phyloP scores from a whole-genome alignment of 2,113 vertebrate species.

The crab-eating macaque (Macaca fascicularis) region DNA sequence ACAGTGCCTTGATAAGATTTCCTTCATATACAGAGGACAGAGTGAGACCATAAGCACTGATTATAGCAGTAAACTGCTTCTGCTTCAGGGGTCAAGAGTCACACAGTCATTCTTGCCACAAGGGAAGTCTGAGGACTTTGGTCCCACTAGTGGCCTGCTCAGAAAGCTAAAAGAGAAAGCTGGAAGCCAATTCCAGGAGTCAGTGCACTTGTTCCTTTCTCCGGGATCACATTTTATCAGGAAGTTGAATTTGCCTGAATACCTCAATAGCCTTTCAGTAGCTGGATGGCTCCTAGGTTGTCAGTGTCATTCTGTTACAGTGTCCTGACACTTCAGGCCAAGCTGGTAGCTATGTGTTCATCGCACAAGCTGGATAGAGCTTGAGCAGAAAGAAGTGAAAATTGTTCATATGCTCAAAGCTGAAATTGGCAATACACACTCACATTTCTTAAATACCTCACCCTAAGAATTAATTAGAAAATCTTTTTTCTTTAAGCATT shows the following conservation, averaged over 20 bases:
- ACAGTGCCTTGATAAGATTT: not conserved
- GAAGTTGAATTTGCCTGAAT: conserved; percentile 31
- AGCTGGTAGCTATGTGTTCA: not conserved
- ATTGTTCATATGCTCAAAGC: conserved; percentile 4
- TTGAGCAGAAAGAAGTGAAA: not conserved
- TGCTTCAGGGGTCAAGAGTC: conserved; percentile 37
- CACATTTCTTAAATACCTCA: conserved; percentile 36
- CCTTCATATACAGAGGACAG: not conserved
- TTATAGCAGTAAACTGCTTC: not conserved
- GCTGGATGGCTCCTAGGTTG: conserved; percentile 37
- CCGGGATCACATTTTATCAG: not conserved
- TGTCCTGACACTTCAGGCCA: not conserved
- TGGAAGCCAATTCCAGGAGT: conserved; percentile 42
- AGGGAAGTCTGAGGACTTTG: conserved; percentile 28
- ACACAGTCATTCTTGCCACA: conserved; percentile 26
- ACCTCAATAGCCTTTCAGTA: conserved; percentile 28
- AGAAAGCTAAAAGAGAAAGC: conserved; percentile 41
- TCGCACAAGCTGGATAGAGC: not conserved
- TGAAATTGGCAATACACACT: conserved; percentile 10
- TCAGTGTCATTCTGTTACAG: not conserved
- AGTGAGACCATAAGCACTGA: conserved; percentile 13
- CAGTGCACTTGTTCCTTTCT: conserved; percentile 7
- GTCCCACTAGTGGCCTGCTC: not conserved
- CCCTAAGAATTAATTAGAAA: conserved; percentile 54
- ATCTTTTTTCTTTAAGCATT: conserved; percentile 37